A percentile compares a stretch with the other conserved stretches of the same genome.
Evolutionary conservation across 2,797 vertebrate species (phyloP).

Genomic region (Lithobates pipiens): DNA sequence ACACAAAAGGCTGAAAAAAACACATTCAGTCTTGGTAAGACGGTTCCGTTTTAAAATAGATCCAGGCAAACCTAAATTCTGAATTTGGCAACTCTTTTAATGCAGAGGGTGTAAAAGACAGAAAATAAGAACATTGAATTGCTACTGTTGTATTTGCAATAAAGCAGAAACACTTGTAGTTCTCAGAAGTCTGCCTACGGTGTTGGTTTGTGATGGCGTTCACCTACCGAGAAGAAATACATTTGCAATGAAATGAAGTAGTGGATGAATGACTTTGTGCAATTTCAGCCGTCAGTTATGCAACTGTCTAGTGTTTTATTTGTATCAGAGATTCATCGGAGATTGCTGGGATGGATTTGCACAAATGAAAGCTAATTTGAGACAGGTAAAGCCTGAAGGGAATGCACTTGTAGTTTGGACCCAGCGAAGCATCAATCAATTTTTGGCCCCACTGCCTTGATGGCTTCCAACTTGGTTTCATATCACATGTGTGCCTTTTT

Average conservation of each 20-base stretch:
- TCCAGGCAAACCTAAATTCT: slow-evolving; percentile 66
- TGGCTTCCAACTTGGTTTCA: neutral
- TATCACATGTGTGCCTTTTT: neutral
- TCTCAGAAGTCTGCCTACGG: slow-evolving; percentile 70
- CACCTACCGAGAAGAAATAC: slow-evolving; percentile 72
- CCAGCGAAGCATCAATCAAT: neutral
- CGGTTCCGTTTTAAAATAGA: neutral
- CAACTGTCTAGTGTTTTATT: slow-evolving; percentile 39
- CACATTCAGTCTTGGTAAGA: slow-evolving; percentile 3
- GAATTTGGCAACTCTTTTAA: slow-evolving; percentile 70
- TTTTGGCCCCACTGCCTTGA: neutral
- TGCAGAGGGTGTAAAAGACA: slow-evolving; percentile 73
- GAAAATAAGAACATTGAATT: slow-evolving; percentile 76
- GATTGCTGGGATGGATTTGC: slow-evolving; percentile 6
- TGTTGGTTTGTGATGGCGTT: slow-evolving; percentile 66
- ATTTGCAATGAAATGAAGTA: slow-evolving; percentile 64
- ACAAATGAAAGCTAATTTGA: slow-evolving; percentile 4
- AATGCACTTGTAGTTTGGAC: neutral
- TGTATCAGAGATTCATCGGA: slow-evolving; percentile 9
- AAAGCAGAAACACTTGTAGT: slow-evolving; percentile 73
- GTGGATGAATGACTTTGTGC: slow-evolving; percentile 52
- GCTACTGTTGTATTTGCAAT: slow-evolving; percentile 75
- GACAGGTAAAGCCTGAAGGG: neutral
- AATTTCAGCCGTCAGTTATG: slow-evolving; percentile 24
- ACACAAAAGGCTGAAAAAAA: neutral